These are phyloP conservation scores for Okamejei kenojei DNA, from an alignment of 2,797 vertebrate genomes.

Conservation along the genomic window DNA sequence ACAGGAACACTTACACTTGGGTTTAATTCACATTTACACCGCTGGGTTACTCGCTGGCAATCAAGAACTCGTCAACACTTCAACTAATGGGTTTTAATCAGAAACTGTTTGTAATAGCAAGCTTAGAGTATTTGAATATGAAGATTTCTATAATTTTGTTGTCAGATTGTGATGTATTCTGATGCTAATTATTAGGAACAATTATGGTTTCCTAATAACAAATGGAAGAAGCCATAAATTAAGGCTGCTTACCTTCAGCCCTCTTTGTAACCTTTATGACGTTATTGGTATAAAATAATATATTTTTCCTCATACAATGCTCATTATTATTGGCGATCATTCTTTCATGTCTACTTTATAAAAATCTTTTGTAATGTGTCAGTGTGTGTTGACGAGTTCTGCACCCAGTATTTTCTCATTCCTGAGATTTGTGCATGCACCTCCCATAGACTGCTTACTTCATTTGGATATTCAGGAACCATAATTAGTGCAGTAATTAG, in stretches of 20 bases:
- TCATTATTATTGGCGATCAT: slow-evolving; percentile 65
- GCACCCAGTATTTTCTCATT: slow-evolving; percentile 64
- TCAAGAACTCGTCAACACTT: slow-evolving; percentile 62
- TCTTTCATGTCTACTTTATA: slow-evolving; percentile 56
- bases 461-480: slow-evolving; percentile 70
- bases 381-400: slow-evolving; percentile 61
- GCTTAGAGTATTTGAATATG: slow-evolving; percentile 66
- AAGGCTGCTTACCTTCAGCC: slow-evolving; percentile 68
- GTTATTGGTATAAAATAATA: slow-evolving; percentile 44
- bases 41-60: slow-evolving; percentile 60
- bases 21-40: slow-evolving; percentile 38
- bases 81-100: slow-evolving; percentile 68
- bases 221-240: slow-evolving; percentile 66
- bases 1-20: slow-evolving; percentile 36
- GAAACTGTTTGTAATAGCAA: slow-evolving; percentile 69
- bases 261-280: slow-evolving; percentile 53
- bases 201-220: slow-evolving; percentile 74
- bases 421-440: slow-evolving; percentile 55
- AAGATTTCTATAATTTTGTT: slow-evolving; percentile 76
- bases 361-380: slow-evolving; percentile 55
- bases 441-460: slow-evolving; percentile 66
- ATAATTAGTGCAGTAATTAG: slow-evolving; percentile 73
- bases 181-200: slow-evolving; percentile 74
- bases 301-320: slow-evolving; percentile 54
- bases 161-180: slow-evolving; percentile 72